Evolutionary conservation across 1,140 invertebrate genomes (phyloP), one percentile per base, ranked within the genome.

Genomic region (Coelopa frigida): DNA sequence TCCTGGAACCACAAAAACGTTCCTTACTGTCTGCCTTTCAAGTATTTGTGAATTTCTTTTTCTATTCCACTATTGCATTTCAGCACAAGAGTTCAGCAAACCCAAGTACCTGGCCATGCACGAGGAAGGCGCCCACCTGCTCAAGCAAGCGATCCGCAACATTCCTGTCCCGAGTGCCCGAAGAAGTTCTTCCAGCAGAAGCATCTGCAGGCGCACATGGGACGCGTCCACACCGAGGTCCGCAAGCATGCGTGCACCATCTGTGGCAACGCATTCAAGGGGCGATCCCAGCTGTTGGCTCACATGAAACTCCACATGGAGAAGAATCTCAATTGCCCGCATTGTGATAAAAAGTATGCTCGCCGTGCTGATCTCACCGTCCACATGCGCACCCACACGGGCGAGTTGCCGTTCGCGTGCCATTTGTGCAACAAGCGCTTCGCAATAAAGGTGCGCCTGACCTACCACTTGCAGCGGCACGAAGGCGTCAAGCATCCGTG

Each of bases 391-490:
- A 36, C 31, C 3, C 48, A 50, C 24, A 50, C 48, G 15, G 43
- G 43, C 3, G 43, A 46, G 32, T 22, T 46, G 15, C 48, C 48
- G 1, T 50, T 41, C 27, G 29, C 14, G 5, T 50, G 48, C 23
- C 42, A 50, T 18, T 27, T 45, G 3, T 50, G 48, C 22, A 26
- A 41, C 22, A 50, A 46, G 42, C 42, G 43, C 18, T 50, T 41
- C 20, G 38, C 43, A 7, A 42, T 50, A 5, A 45, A 46, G 23
- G 48, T 45, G 3, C 12, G 37, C 10, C 37, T 50, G 3, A 50
- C 43, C 4, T 50, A 50, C 41, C 48, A 50, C 18, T 10, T 50
- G 48, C 48, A 50, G 42, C 37, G 35, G 29, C 48, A 45, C 37
- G 6, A 45, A 18, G 48, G 48, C 10, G 21, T 45, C 6, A 46